Base-by-base conservation (phyloP, 1,140 invertebrate genomes). In the Helicorthomorpha holstii region DNA sequence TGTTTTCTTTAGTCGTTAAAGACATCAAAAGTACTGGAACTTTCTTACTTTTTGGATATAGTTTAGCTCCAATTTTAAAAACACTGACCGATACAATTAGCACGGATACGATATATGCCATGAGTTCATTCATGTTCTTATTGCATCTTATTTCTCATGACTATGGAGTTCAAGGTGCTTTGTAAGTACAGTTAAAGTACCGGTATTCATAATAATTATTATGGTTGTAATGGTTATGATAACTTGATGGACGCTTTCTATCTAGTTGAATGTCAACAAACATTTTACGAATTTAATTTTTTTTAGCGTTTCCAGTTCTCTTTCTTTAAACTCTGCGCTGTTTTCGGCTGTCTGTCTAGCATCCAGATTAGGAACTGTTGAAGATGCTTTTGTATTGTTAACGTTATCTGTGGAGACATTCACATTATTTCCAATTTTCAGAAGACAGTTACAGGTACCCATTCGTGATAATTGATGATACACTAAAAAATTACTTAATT, bases 61-160 rank as follows among this genome's bases (percentile, higher is more conserved):
- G 88, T 38, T 73, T 93, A 45, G 91, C 88, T 0, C 90, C 91
- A 0, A 76, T 95, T 24, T 68, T 96, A n/a, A 87, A 93, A 66
- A 95, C 88, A 0, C 70, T 97, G 27, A 97, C 94, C 0, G 86
- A 93, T 65, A 91, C 89, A 0, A 84, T 97, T 0, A 93, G 89
- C 61, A 96, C 92, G 1, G 92, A 98, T 65, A 95, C 92, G 1
- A 95, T 97, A 62, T 95, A 95, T 62, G 83, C 85, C 1, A 89
- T 82, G 72, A 80, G 88, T 22, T 79, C 83, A 46, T 74, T 89
- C 34, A 89, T 93, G 78, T 78, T 96, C 66, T 58, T 89, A 0
- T 68, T 85, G 3, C 90, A 97, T 71, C 70, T 98, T 29, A 73
- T 89, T 52, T 93, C 93, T 62, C 86, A 85, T 62, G 85, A 97